Base-by-base conservation (phyloP, 2,797 vertebrate genomes). In the Microtus californicus region DNA sequence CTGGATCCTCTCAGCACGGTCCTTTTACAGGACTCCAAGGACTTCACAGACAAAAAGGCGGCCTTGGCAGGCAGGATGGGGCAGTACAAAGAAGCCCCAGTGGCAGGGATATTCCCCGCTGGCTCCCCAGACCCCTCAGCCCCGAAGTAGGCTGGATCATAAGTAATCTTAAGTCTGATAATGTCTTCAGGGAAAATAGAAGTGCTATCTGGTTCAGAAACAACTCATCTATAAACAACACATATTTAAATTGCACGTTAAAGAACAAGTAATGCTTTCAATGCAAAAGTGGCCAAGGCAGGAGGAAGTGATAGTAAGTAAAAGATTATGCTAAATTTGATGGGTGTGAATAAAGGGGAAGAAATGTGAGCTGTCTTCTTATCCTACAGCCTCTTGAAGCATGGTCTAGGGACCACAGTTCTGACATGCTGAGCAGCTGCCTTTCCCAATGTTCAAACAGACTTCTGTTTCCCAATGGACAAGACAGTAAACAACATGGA, bases 211-310 rank as follows among this genome's bases (percentile, higher is more conserved):
- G 61, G 12, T 27, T 88, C 45, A 31, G 59, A n/a, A 87, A 74
- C 1, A 83, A 34, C 15, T 88, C 11, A 51, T n/a, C 3, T 51
- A 56, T 17, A 29, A 77, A 59, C 21, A 69, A 40, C 25, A 94
- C 31, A 67, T 82, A 78, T 61, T 92, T 87, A 67, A 83, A 77
- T 19, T 77, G 25, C 15, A 10, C 34, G 74, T 95, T 91, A 92
- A 80, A 69, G 12, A 65, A 74, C 37, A 80, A 94, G n/a, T 54
- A 59, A 73, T 77, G 11, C 2, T 95, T 91, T 94, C 4, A 5
- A 48, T 76, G 21, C 40, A 43, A 51, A 79, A 65, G 25, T 91
- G 45, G 51, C n/a, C 25, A 25, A 43, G 1, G 34, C 76, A 63
- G 51, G 74, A 77, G 5, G 10, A 6, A 6, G 45, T n/a, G 37